phyloP scores from a whole-genome alignment of 2,888 invertebrate genomes.

The Apodemia duryi region DNA sequence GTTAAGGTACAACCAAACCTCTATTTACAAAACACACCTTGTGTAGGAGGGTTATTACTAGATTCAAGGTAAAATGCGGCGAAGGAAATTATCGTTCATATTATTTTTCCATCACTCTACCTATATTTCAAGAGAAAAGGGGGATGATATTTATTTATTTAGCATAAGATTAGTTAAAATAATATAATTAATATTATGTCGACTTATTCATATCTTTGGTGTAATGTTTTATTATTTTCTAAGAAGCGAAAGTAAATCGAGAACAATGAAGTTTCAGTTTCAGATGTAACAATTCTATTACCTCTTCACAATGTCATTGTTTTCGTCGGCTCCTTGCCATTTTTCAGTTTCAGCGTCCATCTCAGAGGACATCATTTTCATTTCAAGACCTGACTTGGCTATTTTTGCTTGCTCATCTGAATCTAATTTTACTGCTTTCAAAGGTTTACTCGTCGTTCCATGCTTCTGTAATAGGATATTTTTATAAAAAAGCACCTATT shows the following conservation, averaged over 20 bases:
- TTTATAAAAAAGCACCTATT: conserved; percentile 8
- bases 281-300: conserved; percentile 29
- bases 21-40: too few relatives aligned
- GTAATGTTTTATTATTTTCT: too few relatives aligned
- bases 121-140: too few relatives aligned
- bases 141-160: too few relatives aligned
- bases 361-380: conserved; percentile 97
- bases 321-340: conserved; percentile 92
- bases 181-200: not conserved
- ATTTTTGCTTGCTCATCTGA: conserved; percentile 98
- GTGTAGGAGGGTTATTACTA: too few relatives aligned
- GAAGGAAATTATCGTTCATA: too few relatives aligned
- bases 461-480: conserved; percentile 87
- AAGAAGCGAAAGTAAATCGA: not conserved
- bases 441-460: conserved; percentile 95
- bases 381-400: conserved; percentile 96
- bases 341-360: conserved; percentile 98
- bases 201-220: not conserved
- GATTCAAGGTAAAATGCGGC: too few relatives aligned
- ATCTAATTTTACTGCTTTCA: conserved; percentile 93
- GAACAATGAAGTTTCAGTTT: not conserved
- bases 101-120: too few relatives aligned
- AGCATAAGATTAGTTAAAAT: too few relatives aligned
- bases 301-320: conserved; percentile 87
- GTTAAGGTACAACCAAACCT: too few relatives aligned